Percentiles rank a stretch among this genome's conserved stretches.
phyloP scores from a whole-genome alignment of 2,888 invertebrate species.

The Stomorhina lunata region DNA sequence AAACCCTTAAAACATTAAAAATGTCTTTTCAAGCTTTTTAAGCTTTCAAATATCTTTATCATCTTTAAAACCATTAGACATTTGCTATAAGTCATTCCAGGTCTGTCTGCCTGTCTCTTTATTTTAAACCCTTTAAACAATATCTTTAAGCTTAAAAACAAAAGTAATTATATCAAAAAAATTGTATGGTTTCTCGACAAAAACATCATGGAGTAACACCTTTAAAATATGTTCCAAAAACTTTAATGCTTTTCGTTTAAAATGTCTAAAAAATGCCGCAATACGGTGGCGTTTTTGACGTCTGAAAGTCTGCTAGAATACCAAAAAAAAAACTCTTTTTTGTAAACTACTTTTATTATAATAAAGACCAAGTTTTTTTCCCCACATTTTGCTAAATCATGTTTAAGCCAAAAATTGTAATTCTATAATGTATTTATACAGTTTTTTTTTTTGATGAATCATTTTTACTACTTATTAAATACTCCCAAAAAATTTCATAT shows the following conservation, averaged over 20 bases:
- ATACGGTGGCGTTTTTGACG: conserved; percentile 67
- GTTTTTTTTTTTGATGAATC: conserved; percentile 56
- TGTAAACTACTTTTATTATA: conserved; percentile 31
- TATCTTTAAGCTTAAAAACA: too few species aligned
- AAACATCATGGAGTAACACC: conserved; percentile 45
- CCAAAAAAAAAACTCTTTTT: conserved; percentile 14
- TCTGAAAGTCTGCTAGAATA: conserved; percentile 65
- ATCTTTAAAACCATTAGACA: too few species aligned
- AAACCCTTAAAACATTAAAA: too few species aligned
- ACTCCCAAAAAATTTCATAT: too few species aligned
- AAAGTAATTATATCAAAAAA: too few species aligned
- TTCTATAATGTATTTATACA: conserved; percentile 16
- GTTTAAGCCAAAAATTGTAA: conserved; percentile 55
- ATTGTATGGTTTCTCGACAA: too few species aligned
- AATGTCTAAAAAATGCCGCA: conserved; percentile 59
- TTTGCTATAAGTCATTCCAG: too few species aligned
- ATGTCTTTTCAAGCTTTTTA: too few species aligned
- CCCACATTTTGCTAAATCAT: conserved; percentile 61
- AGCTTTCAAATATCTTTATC: too few species aligned
- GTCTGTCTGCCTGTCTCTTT: too few species aligned
- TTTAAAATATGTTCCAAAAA: conserved; percentile 31
- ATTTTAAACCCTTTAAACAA: too few species aligned
- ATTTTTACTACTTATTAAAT: conserved; percentile 51
- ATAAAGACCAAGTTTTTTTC: conserved; percentile 14
- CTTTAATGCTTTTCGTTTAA: conserved; percentile 8